Evolutionary conservation across 2,888 invertebrate genomes (phyloP), one percentile per base, ranked within the genome.

Genomic region (Corythucha ciliata): DNA sequence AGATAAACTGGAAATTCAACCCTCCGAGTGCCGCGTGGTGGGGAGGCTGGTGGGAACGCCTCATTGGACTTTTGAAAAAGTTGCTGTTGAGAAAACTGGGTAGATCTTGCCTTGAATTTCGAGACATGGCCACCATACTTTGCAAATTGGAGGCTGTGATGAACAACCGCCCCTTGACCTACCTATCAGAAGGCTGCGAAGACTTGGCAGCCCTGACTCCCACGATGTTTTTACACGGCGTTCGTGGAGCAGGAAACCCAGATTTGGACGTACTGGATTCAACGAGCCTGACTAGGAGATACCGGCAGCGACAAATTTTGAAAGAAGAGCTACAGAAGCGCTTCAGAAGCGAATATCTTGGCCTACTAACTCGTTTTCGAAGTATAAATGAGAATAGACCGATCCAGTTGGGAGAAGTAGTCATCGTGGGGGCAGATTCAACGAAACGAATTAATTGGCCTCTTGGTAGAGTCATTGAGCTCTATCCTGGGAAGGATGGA

Each of bases 401-500:
- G n/a, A n/a, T n/a, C n/a, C n/a, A 21, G 6, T 33, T 40, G 20
- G 48, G 49, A 32, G 53, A 55, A 24, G 14, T 53, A 3, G 49
- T 53, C 0, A 18, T 41, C 3, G 47, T 55, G 24, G 32, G 48
- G 12, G 40, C 33, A 4, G 48, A 53, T 25, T 24, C 16, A 22
- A 33, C 20, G 29, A 48, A 53, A n/a, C 8, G 53, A 3, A 16
- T 42, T n/a, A 42, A 53, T n/a, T 53, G 53, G 53, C 53, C 48
- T 8, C 16, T 39, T 18, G 42, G 26, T 5, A 16, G 36, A 5
- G 20, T 48, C 6, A 21, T 10, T 4, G 26, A 39, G 18, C 26
- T 39, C 4, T n/a, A 39, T 14, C 12, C n/a, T 4, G 52, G 52
- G 14, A 5, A 26, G 29, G 52, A 52, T 52, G 52, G 52, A 29